These are phyloP conservation scores for Harpalus rubripes DNA, from an alignment of 2,888 invertebrate genomes.

Conservation along the genomic window DNA sequence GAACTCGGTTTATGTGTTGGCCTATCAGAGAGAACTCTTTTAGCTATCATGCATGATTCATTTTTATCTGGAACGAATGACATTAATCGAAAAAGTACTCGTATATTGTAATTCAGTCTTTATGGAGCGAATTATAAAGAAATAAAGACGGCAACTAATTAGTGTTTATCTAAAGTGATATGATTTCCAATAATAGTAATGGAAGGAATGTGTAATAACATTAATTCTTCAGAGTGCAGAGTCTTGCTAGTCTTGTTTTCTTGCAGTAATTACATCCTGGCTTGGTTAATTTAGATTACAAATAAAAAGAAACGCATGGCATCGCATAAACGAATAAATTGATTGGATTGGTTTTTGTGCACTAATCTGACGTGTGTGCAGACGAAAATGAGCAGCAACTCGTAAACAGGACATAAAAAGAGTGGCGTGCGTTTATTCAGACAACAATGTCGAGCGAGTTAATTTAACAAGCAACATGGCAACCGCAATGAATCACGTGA, in stretches of 20 bases:
- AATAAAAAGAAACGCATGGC: background rate
- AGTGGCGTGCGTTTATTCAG: constrained; percentile 29
- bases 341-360: constrained; percentile 17
- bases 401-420: constrained; percentile 46
- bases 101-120: too few species aligned
- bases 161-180: constrained; percentile 3
- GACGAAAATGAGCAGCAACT: constrained; percentile 51
- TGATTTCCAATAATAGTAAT: constrained; percentile 4
- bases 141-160: background rate
- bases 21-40: too few species aligned
- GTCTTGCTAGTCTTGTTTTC: background rate
- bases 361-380: constrained; percentile 23
- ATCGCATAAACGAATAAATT: constrained; percentile 21
- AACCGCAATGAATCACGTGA: constrained; percentile 65
- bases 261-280: background rate
- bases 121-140: background rate
- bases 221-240: background rate
- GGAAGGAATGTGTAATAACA: background rate
- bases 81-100: too few species aligned
- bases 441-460: constrained; percentile 59
- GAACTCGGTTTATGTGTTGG: too few species aligned
- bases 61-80: too few species aligned
- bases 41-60: too few species aligned
- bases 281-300: background rate
- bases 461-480: constrained; percentile 63